These are phyloP conservation scores for Drosophila tani DNA, from an alignment of 1,140 invertebrate genomes.

Conservation along the genomic window DNA sequence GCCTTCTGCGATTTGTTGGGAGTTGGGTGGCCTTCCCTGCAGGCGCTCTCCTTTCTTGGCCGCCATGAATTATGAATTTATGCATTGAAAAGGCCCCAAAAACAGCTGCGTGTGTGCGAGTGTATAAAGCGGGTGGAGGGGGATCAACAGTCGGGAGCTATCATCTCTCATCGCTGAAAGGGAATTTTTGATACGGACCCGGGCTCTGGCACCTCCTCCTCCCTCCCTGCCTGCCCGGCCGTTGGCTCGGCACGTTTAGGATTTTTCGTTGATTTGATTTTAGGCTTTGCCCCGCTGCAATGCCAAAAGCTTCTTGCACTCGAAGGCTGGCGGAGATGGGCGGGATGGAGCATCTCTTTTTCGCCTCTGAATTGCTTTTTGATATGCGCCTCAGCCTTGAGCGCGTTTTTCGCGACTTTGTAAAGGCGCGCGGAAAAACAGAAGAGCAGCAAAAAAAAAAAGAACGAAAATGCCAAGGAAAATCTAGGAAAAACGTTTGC, in stretches of 20 bases:
- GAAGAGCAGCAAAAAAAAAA: conserved; percentile 15
- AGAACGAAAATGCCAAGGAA: not conserved
- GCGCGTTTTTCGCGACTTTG: conserved; percentile 55
- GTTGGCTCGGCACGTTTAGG: conserved; percentile 67
- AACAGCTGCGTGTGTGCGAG: conserved; percentile 49
- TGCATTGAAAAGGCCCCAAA: conserved; percentile 72
- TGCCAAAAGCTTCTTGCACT: conserved; percentile 62
- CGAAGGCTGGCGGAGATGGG: not conserved
- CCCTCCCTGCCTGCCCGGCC: not conserved
- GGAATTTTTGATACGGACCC: conserved; percentile 72
- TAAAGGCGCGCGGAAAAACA: conserved; percentile 34
- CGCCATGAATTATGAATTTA: conserved; percentile 81
- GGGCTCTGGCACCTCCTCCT: not conserved
- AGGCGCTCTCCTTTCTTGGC: conserved; percentile 21
- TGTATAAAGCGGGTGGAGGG: conserved; percentile 30
- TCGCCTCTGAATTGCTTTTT: conserved; percentile 77
- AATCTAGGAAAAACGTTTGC: conserved; percentile 29
- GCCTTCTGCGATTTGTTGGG: conserved; percentile 12
- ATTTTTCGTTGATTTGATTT: conserved; percentile 83
- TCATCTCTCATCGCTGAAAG: conserved; percentile 63
- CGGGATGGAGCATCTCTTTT: conserved; percentile 23
- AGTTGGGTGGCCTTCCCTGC: conserved; percentile 1
- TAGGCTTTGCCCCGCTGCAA: conserved; percentile 71
- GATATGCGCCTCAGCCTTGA: conserved; percentile 57
- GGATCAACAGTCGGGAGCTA: conserved; percentile 1